phyloP scores from a whole-genome alignment of 2,888 invertebrate species.

The Lydus trimaculatus region DNA sequence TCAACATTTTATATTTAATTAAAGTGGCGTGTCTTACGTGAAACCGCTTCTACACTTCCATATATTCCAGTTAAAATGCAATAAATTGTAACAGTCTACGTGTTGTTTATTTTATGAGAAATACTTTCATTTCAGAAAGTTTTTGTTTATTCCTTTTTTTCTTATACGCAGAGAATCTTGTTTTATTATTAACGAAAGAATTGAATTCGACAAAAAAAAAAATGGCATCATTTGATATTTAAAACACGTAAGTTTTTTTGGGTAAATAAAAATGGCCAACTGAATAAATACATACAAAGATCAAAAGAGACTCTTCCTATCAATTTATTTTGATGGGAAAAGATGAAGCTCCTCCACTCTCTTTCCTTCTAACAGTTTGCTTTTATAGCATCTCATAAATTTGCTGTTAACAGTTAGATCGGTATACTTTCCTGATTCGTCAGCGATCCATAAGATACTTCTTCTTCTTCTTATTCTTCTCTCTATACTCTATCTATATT shows the following conservation, averaged over 20 bases:
- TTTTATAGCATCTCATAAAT: conserved; percentile 38
- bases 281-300: conserved; percentile 37
- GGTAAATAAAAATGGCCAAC: conserved; percentile 26
- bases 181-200: conserved; percentile 24
- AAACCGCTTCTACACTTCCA: conserved; percentile 36
- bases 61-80: conserved; percentile 41
- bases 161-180: no score
- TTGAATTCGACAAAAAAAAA: conserved; percentile 12
- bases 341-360: conserved; percentile 23
- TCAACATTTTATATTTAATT: conserved; percentile 36
- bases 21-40: conserved; percentile 34
- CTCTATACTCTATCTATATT: not conserved
- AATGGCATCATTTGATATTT: not conserved
- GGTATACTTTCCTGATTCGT: conserved; percentile 33
- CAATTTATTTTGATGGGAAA: conserved; percentile 30
- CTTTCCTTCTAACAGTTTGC: conserved; percentile 21
- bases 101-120: conserved; percentile 13
- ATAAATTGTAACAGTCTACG: conserved; percentile 33
- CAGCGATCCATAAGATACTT: conserved; percentile 34
- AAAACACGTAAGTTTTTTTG: not conserved
- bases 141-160: no score
- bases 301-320: conserved; percentile 29
- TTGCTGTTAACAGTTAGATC: conserved; percentile 30
- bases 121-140: no score
- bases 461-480: not conserved